Evolutionary conservation across 2,797 vertebrate genomes (phyloP).

Genomic region (Dipus sagitta): DNA sequence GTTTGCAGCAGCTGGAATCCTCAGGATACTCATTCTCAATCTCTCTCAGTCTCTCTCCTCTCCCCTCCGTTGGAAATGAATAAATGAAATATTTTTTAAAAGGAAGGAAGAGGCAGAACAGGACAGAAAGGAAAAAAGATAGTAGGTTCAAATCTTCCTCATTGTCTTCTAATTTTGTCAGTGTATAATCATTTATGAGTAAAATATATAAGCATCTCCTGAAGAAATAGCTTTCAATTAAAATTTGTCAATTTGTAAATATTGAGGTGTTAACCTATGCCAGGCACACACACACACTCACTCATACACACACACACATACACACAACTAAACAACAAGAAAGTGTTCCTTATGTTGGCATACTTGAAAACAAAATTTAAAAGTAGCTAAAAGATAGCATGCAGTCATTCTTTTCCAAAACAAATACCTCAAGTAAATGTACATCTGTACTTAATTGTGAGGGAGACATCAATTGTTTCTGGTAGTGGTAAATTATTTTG

Average conservation of each 20-base stretch:
- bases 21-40: too few relatives aligned
- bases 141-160: neutral
- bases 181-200: neutral
- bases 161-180: slow-evolving; percentile 31
- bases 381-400: slow-evolving; percentile 62
- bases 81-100: too few relatives aligned
- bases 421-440: slow-evolving; percentile 46
- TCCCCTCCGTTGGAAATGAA: too few relatives aligned
- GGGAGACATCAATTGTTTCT: slow-evolving; percentile 66
- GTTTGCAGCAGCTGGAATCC: too few relatives aligned
- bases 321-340: neutral
- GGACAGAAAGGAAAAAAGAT: neutral
- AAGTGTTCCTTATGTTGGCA: accelerated
- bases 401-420: slow-evolving; percentile 42
- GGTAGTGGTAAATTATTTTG: slow-evolving; percentile 51
- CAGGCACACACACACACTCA: neutral
- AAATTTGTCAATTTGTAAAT: slow-evolving; percentile 38
- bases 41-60: too few relatives aligned
- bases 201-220: neutral
- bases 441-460: slow-evolving; percentile 69
- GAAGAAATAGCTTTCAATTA: slow-evolving; percentile 47
- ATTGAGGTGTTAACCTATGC: neutral
- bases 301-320: neutral
- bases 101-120: too few relatives aligned
- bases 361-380: neutral